These are phyloP conservation scores for Ochotona curzoniae DNA, from an alignment of 2,113 vertebrate genomes.

Conservation along the genomic window DNA sequence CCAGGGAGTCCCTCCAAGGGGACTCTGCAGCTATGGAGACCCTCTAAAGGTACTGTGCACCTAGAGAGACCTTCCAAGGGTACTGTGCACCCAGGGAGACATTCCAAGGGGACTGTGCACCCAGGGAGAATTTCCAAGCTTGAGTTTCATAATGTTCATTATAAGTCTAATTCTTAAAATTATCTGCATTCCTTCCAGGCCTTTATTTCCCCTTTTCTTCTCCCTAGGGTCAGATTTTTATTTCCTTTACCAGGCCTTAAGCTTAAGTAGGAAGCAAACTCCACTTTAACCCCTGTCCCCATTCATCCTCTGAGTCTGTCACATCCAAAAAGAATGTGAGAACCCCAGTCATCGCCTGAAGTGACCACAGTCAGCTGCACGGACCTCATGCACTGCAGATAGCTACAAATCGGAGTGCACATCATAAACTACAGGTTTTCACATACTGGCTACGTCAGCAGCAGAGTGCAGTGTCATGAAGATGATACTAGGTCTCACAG, in stretches of 20 bases:
- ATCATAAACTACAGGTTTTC: slow-evolving; percentile 2
- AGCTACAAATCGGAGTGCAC: background rate
- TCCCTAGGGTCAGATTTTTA: background rate
- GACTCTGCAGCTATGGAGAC: too few relatives aligned
- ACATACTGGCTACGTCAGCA: background rate
- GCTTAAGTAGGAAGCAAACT: background rate
- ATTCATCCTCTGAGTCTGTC: background rate
- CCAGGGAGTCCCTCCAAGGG: too few relatives aligned
- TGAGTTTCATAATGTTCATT: slow-evolving; percentile 3
- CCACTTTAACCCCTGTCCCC: background rate
- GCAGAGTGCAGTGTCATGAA: background rate
- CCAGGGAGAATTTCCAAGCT: too few relatives aligned
- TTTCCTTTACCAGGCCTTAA: background rate
- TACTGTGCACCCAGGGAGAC: too few relatives aligned
- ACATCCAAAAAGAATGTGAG: background rate
- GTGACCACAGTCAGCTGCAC: background rate
- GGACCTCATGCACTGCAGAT: background rate
- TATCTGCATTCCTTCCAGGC: background rate
- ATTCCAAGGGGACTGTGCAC: too few relatives aligned
- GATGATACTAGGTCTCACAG: slow-evolving; percentile 13
- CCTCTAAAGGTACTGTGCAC: too few relatives aligned
- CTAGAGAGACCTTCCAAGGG: too few relatives aligned
- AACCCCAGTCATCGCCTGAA: background rate
- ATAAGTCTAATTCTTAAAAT: background rate
- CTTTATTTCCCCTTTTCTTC: background rate